phyloP scores from a whole-genome alignment of 2,797 vertebrate species.

The Sciurus vulgaris region DNA sequence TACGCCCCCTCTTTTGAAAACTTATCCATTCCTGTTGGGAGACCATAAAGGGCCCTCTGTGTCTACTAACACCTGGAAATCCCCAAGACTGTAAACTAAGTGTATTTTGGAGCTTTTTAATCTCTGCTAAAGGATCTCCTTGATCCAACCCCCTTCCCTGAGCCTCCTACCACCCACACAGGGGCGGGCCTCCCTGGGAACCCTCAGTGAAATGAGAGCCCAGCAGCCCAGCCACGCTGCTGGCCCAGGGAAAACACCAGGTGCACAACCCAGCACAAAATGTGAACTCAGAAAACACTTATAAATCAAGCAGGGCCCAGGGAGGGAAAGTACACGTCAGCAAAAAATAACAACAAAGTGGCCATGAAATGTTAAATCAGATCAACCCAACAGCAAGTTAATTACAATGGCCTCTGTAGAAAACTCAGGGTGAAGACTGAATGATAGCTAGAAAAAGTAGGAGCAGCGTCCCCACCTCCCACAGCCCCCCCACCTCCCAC shows the following conservation, averaged over 20 bases:
- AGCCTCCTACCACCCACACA: conserved; percentile 63
- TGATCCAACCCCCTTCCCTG: not conserved
- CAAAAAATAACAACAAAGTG: conserved; percentile 65
- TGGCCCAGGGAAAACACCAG: conserved; percentile 74
- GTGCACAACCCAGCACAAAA: conserved; percentile 66
- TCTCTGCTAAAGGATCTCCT: conserved; percentile 62
- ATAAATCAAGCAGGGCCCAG: conserved; percentile 77
- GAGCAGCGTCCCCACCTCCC: not conserved
- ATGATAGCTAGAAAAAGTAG: not conserved
- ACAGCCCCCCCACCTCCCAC: not conserved
- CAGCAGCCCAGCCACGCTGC: conserved; percentile 14
- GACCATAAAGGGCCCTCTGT: conserved; percentile 42
- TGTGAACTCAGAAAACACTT: conserved; percentile 74
- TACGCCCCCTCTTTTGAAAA: conserved; percentile 65
- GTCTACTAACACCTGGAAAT: conserved; percentile 71
- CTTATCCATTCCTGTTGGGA: conserved; percentile 47
- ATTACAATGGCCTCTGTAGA: not conserved
- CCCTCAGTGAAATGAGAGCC: conserved; percentile 63
- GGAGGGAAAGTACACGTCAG: conserved; percentile 69
- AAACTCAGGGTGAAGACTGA: not conserved
- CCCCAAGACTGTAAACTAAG: conserved; percentile 38
- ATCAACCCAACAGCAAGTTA: conserved; percentile 14
- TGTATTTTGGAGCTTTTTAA: conserved; percentile 57
- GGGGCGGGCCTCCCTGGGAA: not conserved
- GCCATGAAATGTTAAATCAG: conserved; percentile 58